Percentiles rank a stretch among this genome's conserved stretches.
phyloP scores from a whole-genome alignment of 2,888 invertebrate genomes.

The Lithosia quadra region DNA sequence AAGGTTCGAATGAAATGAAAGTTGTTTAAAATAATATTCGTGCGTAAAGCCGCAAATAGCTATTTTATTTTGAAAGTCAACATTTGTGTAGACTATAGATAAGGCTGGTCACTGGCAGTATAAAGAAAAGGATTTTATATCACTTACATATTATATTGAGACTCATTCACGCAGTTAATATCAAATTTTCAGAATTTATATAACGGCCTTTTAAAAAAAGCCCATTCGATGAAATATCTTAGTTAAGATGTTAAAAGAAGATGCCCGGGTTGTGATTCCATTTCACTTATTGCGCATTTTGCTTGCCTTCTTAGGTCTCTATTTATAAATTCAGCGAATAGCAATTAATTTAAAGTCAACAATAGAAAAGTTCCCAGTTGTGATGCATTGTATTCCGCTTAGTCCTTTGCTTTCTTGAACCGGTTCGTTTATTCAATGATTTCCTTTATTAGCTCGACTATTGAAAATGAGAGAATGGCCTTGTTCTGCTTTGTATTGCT shows the following conservation, averaged over 20 bases:
- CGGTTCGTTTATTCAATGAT: constrained; percentile 74
- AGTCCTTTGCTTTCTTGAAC: constrained; percentile 79
- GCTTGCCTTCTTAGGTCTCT: constrained; percentile 57
- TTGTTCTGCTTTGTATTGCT: constrained; percentile 59
- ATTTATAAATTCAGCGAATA: constrained; percentile 73
- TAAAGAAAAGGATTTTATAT: no score
- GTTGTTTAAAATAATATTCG: no score
- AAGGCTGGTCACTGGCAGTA: no score
- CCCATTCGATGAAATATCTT: constrained; percentile 10
- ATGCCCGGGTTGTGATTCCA: constrained; percentile 45
- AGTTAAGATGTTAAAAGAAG: constrained; percentile 37
- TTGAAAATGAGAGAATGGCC: constrained; percentile 69
- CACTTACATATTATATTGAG: neutral
- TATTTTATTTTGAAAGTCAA: no score
- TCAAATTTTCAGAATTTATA: neutral
- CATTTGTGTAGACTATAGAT: no score
- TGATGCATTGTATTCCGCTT: constrained; percentile 81
- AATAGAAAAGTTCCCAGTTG: constrained; percentile 81
- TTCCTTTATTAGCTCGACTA: constrained; percentile 80
- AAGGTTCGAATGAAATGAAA: no score
- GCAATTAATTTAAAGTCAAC: constrained; percentile 83
- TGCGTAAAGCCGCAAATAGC: no score
- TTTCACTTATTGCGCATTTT: constrained; percentile 61
- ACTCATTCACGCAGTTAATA: neutral
- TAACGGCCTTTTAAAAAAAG: constrained; percentile 6